Evolutionary conservation across 2,797 vertebrate species (phyloP), one percentile per base, ranked within the genome.

Genomic region (Cottoperca gobio): DNA sequence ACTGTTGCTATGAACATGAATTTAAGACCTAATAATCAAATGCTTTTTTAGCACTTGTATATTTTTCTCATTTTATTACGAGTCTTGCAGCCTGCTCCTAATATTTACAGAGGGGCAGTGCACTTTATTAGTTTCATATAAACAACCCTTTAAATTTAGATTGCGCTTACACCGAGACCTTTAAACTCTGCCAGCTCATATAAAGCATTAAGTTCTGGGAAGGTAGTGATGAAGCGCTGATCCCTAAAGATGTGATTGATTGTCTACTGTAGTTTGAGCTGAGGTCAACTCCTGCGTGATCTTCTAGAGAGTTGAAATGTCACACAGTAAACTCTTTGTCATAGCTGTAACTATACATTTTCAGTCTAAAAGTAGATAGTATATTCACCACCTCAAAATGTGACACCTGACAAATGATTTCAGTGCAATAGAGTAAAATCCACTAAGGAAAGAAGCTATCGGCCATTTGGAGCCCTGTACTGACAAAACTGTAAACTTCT

Each of bases 111-210:
- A 17, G 70, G 43, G 60, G 53, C 64, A 75, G 55, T 43, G 13
- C 49, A 45, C 70, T 70, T 86, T 64, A 86, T 89, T 85, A 81
- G 70, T 76, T 71, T 84, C 48, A 46, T 39, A 80, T 73, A 69
- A 89, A 81, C 77, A 59, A 71, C 59, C 57, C 33, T 89, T 91
- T 91, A 89, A 89, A 82, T 90, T 89, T 89, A 92, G 87, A 88
- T 59, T 65, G 73, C 79, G 87, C 85, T 88, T 86, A 83, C 75
- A 78, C 66, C 21, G 24, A 79, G 82, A 87, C 85, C 75, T 90
- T 90, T 86, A 82, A 48, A 58, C 70, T 60, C 65, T 83, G 86
- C 86, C 79, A 82, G 76, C 55, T 73, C 76, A 73, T 76, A 76
- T 84, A 78, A 64, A 77, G 58, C 55, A 64, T 85, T 62, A 82